Evolutionary conservation across 2,797 vertebrate genomes (phyloP).

Genomic region (Allobates femoralis): DNA sequence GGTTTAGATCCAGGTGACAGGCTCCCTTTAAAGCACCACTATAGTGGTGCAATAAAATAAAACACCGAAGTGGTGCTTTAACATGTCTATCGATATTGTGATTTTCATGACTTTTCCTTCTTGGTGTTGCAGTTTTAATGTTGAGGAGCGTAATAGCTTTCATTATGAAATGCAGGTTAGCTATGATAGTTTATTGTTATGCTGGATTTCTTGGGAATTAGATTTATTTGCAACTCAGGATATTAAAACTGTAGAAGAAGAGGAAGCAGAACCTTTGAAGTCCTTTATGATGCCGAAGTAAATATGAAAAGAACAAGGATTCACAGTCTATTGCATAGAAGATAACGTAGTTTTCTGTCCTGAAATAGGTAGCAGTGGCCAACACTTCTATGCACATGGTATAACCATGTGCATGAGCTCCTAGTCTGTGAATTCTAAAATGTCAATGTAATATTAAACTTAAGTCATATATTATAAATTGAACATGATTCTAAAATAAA

Average conservation of each 20-base stretch:
- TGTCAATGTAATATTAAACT: not conserved
- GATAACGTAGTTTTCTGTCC: not conserved
- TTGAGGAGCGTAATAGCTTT: not conserved
- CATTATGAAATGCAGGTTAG: not conserved
- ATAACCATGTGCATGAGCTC: not conserved
- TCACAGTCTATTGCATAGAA: not conserved
- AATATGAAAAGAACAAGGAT: no score
- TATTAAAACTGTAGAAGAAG: not conserved
- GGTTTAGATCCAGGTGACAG: no score
- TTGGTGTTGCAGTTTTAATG: no score
- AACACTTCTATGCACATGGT: not conserved
- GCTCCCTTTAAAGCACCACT: no score
- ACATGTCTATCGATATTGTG: no score
- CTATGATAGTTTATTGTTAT: not conserved
- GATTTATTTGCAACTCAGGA: not conserved
- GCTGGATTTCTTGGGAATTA: not conserved
- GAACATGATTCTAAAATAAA: conserved; percentile 24
- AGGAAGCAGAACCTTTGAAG: not conserved
- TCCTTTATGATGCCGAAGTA: not conserved
- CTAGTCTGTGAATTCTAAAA: not conserved
- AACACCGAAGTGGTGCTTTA: no score
- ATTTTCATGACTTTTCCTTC: no score
- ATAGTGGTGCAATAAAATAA: no score
- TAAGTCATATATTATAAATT: not conserved
- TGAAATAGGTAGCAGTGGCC: not conserved